A percentile compares a stretch with the other conserved stretches of the same genome.
Conservation (phyloP, 1,140 invertebrate species). For the Ceratina calcarata region DNA sequence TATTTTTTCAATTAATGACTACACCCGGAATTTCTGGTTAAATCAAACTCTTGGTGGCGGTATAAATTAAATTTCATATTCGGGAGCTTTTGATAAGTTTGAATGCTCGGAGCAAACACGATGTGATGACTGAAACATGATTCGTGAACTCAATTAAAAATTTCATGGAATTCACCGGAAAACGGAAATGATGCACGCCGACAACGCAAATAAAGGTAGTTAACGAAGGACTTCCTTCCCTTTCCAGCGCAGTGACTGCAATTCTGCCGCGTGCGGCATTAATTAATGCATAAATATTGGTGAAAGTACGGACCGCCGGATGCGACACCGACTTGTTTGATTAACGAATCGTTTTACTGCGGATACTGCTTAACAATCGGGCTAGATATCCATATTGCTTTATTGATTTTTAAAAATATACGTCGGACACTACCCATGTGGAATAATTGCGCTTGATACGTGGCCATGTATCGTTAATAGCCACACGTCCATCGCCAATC, state of each 20-base stretch:
- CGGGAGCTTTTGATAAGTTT: too few relatives aligned
- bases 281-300: slow-evolving; percentile 36
- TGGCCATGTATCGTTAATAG: background rate
- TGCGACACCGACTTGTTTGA: background rate
- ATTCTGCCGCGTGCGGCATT: background rate
- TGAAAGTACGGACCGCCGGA: background rate
- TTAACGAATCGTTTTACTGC: background rate
- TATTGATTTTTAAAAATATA: slow-evolving; percentile 19
- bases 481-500: background rate
- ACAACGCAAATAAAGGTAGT: slow-evolving; percentile 11
- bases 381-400: too few relatives aligned
- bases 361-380: background rate
- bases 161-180: background rate
- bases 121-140: background rate
- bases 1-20: too few relatives aligned
- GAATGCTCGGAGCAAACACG: background rate
- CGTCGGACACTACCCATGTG: background rate
- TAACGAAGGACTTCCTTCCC: slow-evolving; percentile 9
- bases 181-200: background rate
- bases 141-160: background rate
- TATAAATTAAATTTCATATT: too few relatives aligned
- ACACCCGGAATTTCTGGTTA: too few relatives aligned
- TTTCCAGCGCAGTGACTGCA: too few relatives aligned
- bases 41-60: too few relatives aligned
- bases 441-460: slow-evolving; percentile 25